Evolutionary conservation across 2,888 invertebrate genomes (phyloP).

Genomic region (Thecophora atra): DNA sequence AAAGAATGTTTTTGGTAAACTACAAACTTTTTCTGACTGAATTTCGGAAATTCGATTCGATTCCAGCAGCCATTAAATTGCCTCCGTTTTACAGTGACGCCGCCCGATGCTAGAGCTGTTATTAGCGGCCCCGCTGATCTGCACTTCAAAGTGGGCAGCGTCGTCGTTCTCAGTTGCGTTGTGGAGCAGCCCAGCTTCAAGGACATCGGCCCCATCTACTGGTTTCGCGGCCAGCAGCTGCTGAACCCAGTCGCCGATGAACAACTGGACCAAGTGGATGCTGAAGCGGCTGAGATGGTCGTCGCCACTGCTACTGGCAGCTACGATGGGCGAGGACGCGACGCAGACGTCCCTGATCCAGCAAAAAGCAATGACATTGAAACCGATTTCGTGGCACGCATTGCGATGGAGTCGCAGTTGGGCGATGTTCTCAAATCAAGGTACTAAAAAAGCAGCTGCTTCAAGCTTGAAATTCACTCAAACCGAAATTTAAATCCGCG

Average conservation of each 20-base stretch:
- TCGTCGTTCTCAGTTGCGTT: constrained; percentile 76
- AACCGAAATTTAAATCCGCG: not conserved
- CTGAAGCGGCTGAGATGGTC: constrained; percentile 1
- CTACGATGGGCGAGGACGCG: not conserved
- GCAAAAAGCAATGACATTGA: constrained; percentile 55
- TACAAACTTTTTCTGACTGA: too few species aligned
- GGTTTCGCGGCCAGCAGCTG: constrained; percentile 71
- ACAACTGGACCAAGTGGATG: constrained; percentile 49
- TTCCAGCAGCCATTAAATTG: not conserved
- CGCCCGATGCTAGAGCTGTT: constrained; percentile 74
- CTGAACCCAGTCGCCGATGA: constrained; percentile 59
- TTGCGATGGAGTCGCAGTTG: constrained; percentile 64
- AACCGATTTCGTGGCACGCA: constrained; percentile 59
- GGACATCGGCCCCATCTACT: constrained; percentile 76
- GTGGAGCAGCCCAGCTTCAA: constrained; percentile 75
- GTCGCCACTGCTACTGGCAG: constrained; percentile 7
- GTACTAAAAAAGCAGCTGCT: constrained; percentile 46
- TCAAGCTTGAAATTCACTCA: too few species aligned
- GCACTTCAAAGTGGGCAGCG: constrained; percentile 79
- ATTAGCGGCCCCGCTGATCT: constrained; percentile 75
- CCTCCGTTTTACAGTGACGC: constrained; percentile 54
- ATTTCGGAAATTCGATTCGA: not conserved
- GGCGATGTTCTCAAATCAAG: constrained; percentile 78
- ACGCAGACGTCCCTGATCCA: constrained; percentile 30
- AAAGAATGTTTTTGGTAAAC: too few species aligned